Evolutionary conservation across 92 coral and sea anemone genomes (phyloP), one percentile per base, ranked within the genome.

Genomic region (Epizoanthus illoricatus): DNA sequence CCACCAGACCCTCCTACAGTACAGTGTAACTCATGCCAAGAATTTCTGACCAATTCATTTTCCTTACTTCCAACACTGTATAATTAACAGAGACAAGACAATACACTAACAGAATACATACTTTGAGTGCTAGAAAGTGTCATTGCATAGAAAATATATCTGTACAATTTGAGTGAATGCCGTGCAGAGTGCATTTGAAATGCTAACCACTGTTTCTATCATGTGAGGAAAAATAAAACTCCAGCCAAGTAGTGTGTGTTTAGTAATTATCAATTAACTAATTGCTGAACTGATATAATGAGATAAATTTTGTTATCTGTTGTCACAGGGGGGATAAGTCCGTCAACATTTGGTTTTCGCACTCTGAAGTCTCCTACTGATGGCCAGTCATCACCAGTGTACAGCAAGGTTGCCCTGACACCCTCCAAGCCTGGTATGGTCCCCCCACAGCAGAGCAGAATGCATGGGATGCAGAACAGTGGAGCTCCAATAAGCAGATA

Each of bases 301-400:
- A 64, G 15, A 0, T 23, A 64, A 13, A 33, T 40, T 3, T 7
- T 63, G n/a, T 63, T 36, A 67, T 24, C 43, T 13, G 13, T 36
- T 23, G 24, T 71, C 20, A 12, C 42, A 68, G 76, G 36, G 5
- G 58, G 65, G 17, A 63, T 72, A 21, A 78, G 71, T 24, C 71
- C 56, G 19, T 71, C 82, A 43, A 66, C 82, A 36, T 70, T 78
- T 63, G 82, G 71, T 36, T 78, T 78, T 19, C 66, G 75, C 5
- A 66, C 52, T 16, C 21, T 67, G 40, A 70, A 69, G 66, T 68
- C 75, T 13, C 68, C 75, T 18, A 81, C 85, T 11, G 65, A 59
- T 54, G 78, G 75, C 4, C 28, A 65, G 49, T 81, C 78, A 5
- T 80, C 60, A 6, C 75, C 78, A 21, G 85, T 69, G 15, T 39